Evolutionary conservation across 2,888 invertebrate genomes (phyloP), one percentile per base, ranked within the genome.

Genomic region (Strigamia maritima): DNA sequence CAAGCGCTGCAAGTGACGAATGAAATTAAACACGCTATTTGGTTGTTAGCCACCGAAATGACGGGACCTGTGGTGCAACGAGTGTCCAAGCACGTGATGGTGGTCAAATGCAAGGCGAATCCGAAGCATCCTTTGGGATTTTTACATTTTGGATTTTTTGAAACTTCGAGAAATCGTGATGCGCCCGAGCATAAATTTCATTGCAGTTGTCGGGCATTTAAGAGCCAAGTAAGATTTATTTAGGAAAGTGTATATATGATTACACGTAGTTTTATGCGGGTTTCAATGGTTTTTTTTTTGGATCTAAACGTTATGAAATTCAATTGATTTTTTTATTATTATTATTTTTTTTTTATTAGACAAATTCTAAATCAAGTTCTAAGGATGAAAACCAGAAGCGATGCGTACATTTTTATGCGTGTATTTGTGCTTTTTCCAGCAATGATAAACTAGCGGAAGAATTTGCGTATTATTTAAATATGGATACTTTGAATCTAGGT

Each of bases 341-440:
- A 38, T 22, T 16, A 8, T 78, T 24, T 76, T 38, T 35, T 28
- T n/a, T 38, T 76, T 14, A 4, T 2, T 76, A 31, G 75, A 16
- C 19, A 75, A 38, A 75, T 31, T 28, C 76, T 8, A 76, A 76
- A 76, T 40, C 40, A 24, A 49, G 31, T 54, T 80, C 80, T 80
- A 79, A 81, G 24, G 79, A 78, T 81, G 79, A 49, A 81, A 81
- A 40, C 86, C 85, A 81, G 87, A 88, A 82, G 22, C 79, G 80
- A 16, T 92, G 92, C 85, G 87, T 91, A 65, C 92, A 92, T 85
- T 91, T 90, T 85, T 92, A 91, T 85, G 90, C 91, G 10, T 92
- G 91, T 83, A 87, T 92, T 75, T 90, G 91, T 86, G 91, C 91
- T 65, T 90, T 92, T 85, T 90, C 90, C 31, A 90, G 91, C 84